These are phyloP conservation scores for Chrysina gloriosa DNA, from an alignment of 2,888 invertebrate species.

Conservation along the genomic window DNA sequence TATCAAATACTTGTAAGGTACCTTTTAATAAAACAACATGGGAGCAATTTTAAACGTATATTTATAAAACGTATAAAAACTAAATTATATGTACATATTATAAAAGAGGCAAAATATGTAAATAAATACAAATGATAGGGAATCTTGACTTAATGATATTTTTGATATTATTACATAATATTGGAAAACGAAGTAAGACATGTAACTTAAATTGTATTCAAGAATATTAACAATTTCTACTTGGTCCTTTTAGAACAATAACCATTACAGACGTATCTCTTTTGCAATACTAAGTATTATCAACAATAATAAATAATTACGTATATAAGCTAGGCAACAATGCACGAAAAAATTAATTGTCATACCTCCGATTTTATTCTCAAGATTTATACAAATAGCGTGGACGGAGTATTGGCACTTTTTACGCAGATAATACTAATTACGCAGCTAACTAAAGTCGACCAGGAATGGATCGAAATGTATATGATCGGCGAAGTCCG, in stretches of 20 bases:
- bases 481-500: slow-evolving; percentile 60
- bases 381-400: slow-evolving; percentile 37
- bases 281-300: slow-evolving; percentile 44
- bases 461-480: slow-evolving; percentile 60
- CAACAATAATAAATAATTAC: slow-evolving; percentile 44
- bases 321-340: not conserved
- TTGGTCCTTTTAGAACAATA: slow-evolving; percentile 33
- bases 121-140: slow-evolving; percentile 21
- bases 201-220: slow-evolving; percentile 12
- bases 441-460: slow-evolving; percentile 55
- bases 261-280: slow-evolving; percentile 9
- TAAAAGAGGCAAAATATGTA: not conserved
- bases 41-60: not conserved
- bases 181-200: not conserved
- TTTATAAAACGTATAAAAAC: slow-evolving; percentile 1
- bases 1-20: not conserved
- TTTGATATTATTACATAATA: slow-evolving; percentile 12
- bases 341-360: slow-evolving; percentile 5
- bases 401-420: slow-evolving; percentile 35
- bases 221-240: slow-evolving; percentile 35
- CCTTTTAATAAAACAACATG: slow-evolving; percentile 23
- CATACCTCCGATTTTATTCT: not conserved
- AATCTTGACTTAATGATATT: slow-evolving; percentile 3
- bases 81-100: not conserved
- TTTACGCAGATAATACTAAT: not conserved